These are phyloP conservation scores for Oenanthe oenanthe DNA, from an alignment of 2,113 vertebrate species.

Conservation along the genomic window DNA sequence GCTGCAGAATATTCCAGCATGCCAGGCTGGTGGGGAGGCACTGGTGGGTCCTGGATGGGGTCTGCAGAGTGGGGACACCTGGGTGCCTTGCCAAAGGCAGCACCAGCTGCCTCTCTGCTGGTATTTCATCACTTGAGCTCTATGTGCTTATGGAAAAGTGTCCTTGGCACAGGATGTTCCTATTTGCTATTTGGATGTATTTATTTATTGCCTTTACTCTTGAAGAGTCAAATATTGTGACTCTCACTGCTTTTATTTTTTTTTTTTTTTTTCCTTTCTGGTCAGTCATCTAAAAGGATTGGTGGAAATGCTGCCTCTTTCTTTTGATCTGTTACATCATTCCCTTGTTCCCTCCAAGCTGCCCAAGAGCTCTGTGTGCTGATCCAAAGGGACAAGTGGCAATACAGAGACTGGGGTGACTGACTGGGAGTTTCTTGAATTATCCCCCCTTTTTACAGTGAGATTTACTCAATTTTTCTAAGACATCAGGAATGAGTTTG, in stretches of 20 bases:
- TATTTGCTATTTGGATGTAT: neutral
- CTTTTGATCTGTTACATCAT: neutral
- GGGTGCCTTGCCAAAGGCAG: neutral
- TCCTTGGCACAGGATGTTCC: neutral
- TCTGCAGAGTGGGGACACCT: neutral
- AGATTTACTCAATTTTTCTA: neutral
- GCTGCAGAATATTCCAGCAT: neutral
- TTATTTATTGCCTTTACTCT: neutral
- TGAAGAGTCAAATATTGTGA: neutral
- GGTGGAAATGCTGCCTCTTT: accelerated
- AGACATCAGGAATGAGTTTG: neutral
- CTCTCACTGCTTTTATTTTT: neutral
- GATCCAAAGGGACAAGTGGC: neutral
- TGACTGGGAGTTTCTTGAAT: neutral
- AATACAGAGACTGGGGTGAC: neutral
- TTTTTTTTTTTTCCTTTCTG: neutral
- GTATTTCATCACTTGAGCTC: neutral
- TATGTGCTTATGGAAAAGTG: accelerated
- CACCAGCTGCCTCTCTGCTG: neutral
- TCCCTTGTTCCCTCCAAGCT: neutral
- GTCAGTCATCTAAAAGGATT: neutral
- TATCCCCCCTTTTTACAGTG: neutral
- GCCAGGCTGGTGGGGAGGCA: accelerated
- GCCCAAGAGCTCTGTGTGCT: accelerated
- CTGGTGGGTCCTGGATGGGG: neutral